Conservation (phyloP, 2,888 invertebrate genomes). For the Agriopis aurantiaria region DNA sequence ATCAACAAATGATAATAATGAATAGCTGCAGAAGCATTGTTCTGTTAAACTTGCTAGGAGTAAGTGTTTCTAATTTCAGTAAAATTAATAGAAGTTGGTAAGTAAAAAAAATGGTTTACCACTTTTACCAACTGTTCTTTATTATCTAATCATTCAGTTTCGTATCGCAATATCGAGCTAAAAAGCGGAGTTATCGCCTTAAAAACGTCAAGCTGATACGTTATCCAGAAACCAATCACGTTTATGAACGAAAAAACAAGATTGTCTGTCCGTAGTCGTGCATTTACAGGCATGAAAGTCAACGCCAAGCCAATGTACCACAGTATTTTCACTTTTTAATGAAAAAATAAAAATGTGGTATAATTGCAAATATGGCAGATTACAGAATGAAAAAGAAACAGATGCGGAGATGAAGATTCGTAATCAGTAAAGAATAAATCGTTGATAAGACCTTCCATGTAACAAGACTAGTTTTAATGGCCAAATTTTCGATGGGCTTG, state of each 20-base stretch:
- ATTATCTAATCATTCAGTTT: conserved; percentile 45
- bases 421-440: background rate
- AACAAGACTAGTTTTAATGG: conserved; percentile 23
- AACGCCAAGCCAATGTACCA: background rate
- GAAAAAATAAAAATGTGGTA: background rate
- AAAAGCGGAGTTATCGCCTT: conserved; percentile 35
- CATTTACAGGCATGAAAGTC: background rate
- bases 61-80: background rate
- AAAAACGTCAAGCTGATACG: conserved; percentile 38
- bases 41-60: background rate
- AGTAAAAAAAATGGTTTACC: background rate
- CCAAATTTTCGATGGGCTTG: conserved; percentile 4
- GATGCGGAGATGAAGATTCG: background rate
- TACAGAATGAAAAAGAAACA: background rate
- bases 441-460: conserved; percentile 7
- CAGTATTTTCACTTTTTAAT: background rate
- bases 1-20: background rate
- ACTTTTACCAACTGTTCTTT: background rate
- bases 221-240: conserved; percentile 21
- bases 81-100: background rate
- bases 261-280: conserved; percentile 26
- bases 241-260: conserved; percentile 11
- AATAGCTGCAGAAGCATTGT: background rate
- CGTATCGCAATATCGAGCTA: conserved; percentile 25
- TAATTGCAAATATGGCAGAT: background rate